phyloP scores from a whole-genome alignment of 2,113 vertebrate species.

The Lates calcarifer region DNA sequence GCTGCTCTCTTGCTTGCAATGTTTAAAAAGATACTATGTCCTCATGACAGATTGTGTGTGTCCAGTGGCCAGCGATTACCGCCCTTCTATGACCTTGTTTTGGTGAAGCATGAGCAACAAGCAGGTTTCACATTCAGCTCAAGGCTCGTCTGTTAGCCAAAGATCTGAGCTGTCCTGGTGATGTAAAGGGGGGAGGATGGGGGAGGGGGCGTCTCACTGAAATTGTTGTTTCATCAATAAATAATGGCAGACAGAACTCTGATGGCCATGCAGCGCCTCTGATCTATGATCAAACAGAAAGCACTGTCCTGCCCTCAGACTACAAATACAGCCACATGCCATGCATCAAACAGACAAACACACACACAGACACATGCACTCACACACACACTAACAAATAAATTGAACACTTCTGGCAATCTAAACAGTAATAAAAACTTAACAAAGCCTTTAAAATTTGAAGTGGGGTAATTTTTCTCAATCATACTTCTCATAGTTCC shows the following conservation, averaged over 20 bases:
- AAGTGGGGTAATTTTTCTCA: slow-evolving; percentile 16
- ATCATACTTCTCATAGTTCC: not conserved
- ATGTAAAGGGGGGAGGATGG: slow-evolving; percentile 15
- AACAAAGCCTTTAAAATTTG: slow-evolving; percentile 34
- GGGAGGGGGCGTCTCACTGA: slow-evolving; percentile 10
- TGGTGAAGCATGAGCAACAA: slow-evolving; percentile 45
- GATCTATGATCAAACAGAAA: slow-evolving; percentile 72
- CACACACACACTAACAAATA: not conserved
- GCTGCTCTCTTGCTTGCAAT: not conserved
- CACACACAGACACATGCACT: not conserved
- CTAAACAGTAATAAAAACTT: not conserved
- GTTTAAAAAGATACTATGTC: not conserved
- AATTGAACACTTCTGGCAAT: slow-evolving; percentile 4
- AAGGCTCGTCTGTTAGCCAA: slow-evolving; percentile 45
- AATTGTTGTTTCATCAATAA: slow-evolving; percentile 78
- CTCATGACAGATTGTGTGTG: not conserved
- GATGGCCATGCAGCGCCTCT: slow-evolving; percentile 55
- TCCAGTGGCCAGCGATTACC: not conserved
- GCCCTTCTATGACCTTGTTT: slow-evolving; percentile 59
- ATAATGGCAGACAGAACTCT: slow-evolving; percentile 64
- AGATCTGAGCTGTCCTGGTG: slow-evolving; percentile 59
- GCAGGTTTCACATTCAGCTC: slow-evolving; percentile 47
- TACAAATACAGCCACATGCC: slow-evolving; percentile 43
- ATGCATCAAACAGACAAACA: slow-evolving; percentile 10
- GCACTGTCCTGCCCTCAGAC: slow-evolving; percentile 52